phyloP scores from a whole-genome alignment of 2,797 vertebrate species.

The Alectoris magna region DNA sequence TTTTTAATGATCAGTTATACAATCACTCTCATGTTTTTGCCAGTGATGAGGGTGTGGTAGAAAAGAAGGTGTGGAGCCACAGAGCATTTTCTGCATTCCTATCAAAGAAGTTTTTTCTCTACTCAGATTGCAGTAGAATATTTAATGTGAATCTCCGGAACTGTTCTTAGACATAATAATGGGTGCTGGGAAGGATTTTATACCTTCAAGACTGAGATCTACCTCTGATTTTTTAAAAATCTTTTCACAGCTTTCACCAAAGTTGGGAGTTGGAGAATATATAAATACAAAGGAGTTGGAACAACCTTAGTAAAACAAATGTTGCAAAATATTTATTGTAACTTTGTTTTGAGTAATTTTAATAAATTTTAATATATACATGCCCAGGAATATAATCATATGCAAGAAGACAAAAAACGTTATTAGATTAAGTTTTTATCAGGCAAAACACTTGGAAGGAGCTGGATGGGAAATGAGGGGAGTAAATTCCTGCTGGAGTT shows the following conservation, averaged over 20 bases:
- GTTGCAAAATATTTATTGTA: neutral
- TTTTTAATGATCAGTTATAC: slow-evolving; percentile 50
- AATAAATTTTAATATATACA: neutral
- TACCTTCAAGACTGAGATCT: neutral
- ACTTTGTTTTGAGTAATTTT: neutral
- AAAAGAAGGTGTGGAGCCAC: slow-evolving; percentile 22
- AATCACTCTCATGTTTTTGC: slow-evolving; percentile 30
- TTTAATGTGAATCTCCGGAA: neutral
- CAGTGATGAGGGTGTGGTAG: slow-evolving; percentile 61
- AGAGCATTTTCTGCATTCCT: slow-evolving; percentile 43
- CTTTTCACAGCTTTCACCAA: neutral
- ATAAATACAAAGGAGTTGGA: neutral
- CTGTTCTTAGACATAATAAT: neutral
- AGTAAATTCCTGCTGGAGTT: neutral
- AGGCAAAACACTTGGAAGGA: neutral
- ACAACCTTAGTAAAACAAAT: too few species aligned
- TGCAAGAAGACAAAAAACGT: neutral
- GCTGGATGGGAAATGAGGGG: neutral
- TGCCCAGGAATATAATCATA: neutral
- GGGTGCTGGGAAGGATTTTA: neutral
- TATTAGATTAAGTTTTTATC: neutral
- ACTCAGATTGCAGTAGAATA: neutral
- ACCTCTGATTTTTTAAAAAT: neutral
- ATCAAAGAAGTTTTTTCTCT: neutral
- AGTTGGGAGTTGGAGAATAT: neutral